Evolutionary conservation across 2,113 vertebrate genomes (phyloP), one percentile per base, ranked within the genome.

Genomic region (Arvicanthis niloticus): DNA sequence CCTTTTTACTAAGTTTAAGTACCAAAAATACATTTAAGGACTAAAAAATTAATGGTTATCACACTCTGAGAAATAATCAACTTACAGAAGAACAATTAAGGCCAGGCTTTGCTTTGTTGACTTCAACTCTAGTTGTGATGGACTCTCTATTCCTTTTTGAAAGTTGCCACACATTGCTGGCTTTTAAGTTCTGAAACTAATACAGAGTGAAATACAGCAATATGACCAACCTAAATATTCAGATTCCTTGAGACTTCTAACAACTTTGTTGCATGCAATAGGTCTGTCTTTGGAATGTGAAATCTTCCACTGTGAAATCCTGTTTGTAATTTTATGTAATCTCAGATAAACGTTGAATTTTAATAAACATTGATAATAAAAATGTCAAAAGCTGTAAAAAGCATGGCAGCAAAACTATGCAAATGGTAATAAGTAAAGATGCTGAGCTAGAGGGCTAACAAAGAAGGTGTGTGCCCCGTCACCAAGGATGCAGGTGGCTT

Each of bases 21-120:
- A 94, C 42, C 82, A 67, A 96, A 96, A 31, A 53, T 92, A 80
- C 87, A 78, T 70, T 70, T 88, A 53, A n/a, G 67, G 65, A 88
- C 45, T 72, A 70, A 87, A 87, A 87, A 34, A 8, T 22, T 17
- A 97, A 70, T 88, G n/a, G 16, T 22, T 94, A 0, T 26, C 26
- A 75, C 87, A 86, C 37, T 75, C 40, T 80, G 48, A 81, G 48
- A 89, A 94, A 72, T 81, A 65, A 51, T 96, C 29, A 94, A 56
- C 24, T 89, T 93, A 29, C 29, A 75, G 16, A 80, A 81, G 58
- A 95, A 77, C 58, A 88, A 3, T 82, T 92, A 91, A 92, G 48
- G 53, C 42, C 34, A 62, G 40, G 24, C 88, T 91, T 40, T 62
- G 77, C 73, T 93, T 93, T 82, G 22, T 16, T 42, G 48, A n/a